phyloP scores from a whole-genome alignment of 2,797 vertebrate genomes.

The Schizopygopsis malacanthus region DNA sequence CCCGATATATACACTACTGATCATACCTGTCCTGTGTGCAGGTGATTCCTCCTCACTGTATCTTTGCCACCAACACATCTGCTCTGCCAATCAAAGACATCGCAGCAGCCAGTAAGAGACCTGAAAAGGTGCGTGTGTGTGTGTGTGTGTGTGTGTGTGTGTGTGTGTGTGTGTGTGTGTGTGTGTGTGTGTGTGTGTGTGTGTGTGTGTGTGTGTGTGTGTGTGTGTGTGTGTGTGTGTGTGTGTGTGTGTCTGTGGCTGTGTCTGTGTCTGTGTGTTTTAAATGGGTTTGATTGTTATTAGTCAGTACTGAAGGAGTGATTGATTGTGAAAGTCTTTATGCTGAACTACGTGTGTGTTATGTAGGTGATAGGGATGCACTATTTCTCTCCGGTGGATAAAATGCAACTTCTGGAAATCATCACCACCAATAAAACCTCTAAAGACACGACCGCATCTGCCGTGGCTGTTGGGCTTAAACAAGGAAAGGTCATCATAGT shows the following conservation, averaged over 20 bases:
- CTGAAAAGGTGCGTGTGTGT: conserved; percentile 19
- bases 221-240: not conserved
- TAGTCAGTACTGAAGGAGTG: not conserved
- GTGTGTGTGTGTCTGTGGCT: conserved; percentile 11
- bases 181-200: too few relatives aligned
- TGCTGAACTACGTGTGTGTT: conserved; percentile 29
- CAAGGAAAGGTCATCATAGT: conserved; percentile 88
- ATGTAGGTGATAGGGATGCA: conserved; percentile 86
- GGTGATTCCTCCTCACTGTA: conserved; percentile 80
- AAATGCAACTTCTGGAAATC: conserved; percentile 88
- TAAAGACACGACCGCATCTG: conserved; percentile 79
- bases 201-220: too few relatives aligned
- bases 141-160: not conserved
- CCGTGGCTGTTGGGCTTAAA: conserved; percentile 82
- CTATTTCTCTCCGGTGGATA: conserved; percentile 88
- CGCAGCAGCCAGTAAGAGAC: conserved; percentile 17
- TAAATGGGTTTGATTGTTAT: not conserved
- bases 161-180: too few relatives aligned
- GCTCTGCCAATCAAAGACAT: conserved; percentile 79
- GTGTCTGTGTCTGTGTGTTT: conserved; percentile 5
- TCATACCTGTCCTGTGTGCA: conserved; percentile 50
- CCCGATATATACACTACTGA: not conserved
- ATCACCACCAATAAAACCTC: conserved; percentile 86
- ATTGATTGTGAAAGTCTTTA: not conserved
- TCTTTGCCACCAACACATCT: conserved; percentile 88